Base-by-base conservation (phyloP, 2,888 invertebrate genomes). In the Folsomia candida region DNA sequence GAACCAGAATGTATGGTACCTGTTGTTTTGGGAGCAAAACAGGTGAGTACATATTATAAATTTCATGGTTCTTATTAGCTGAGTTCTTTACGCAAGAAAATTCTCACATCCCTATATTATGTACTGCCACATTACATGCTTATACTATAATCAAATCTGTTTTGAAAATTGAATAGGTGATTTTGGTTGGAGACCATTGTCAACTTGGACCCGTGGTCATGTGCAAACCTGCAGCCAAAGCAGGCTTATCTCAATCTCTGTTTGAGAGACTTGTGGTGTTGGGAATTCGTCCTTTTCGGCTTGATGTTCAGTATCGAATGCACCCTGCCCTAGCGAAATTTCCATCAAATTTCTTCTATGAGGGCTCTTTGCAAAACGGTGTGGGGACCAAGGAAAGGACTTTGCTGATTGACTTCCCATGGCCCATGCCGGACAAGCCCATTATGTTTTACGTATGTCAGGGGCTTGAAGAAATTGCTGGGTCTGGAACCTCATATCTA, bases 401-500 rank as follows among this genome's bases (percentile, higher is more conserved):
- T 76, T 85, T 97, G 75, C 85, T 88, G 60, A 89, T 97, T 72
- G 97, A 98, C 81, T 99, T 99, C 82, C 97, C 97, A 0, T 99
- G 98, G 97, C 99, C 99, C 0, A 90, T 92, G 47, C 89, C 90
- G 0, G 97, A 98, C 81, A 91, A 96, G 69, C 99, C 99, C 0
- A 97, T 99, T 94, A 96, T 99, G 85, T 99, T 99, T 85, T 93
- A 98, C 82, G 96, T 97, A 0, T 97, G 97, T 0, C 93, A 93
- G 75, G 99, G 99, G 0, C 96, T 97, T 83, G 99, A 99, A 83
- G 99, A 99, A 84, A 98, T 99, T 69, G 97, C 97, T 47, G 95
- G 97, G 0, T 96, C 96, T 0, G 99, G 99, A 18, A 99, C 99
- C 0, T 99, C 98, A 0, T 99, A 98, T 82, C 86, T 99, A 65